Base-by-base conservation (phyloP, 2,113 vertebrate species). In the Bubo scandiacus region DNA sequence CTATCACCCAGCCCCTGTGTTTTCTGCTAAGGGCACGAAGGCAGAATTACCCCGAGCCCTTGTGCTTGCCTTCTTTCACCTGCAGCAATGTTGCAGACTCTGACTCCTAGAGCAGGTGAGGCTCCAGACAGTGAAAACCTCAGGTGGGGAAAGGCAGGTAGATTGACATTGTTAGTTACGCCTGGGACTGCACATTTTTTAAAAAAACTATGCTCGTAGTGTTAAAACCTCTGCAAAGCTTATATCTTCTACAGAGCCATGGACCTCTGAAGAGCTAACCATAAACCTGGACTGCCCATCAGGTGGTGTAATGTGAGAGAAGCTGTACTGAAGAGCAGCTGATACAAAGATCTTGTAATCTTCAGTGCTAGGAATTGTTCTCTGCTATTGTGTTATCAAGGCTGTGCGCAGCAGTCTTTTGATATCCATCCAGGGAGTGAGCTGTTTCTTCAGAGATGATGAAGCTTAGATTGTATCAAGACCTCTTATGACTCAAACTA, bases 381-480 rank as follows among this genome's bases (percentile, higher is more conserved):
- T 88, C 71, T 80, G 49, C 84, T 85, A 38, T 75, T 85, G 80
- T 75, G 52, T 82, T 90, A 92, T 80, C 87, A 70, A 71, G 66
- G 40, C 70, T 65, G 13, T 79, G 61, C 47, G 20, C 15, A 40
- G 73, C 40, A 82, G 84, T 66, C 62, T 93, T 95, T 90, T 95
- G 80, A 94, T 93, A 85, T 26, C 79, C 5, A 1, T 88, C 62
- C 84, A 91, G 81, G 81, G 85, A 96, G 38, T 72, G 89, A 95
- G 65, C 66, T 87, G 43, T 92, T 90, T 87, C 66, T 91, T 90
- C 40, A 62, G 78, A 88, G 81, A 81, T 58, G 74, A 73, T 91
- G 92, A 95, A 91, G 85, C 89, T 94, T 82, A 96, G 96, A 95
- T 95, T 80, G 8, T 85, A 96, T 96, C 93, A 61, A 91, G 71